A percentile compares a stretch with the other conserved stretches of the same genome.
Evolutionary conservation across 2,113 vertebrate species (phyloP).

Genomic region (Sylvia atricapilla): DNA sequence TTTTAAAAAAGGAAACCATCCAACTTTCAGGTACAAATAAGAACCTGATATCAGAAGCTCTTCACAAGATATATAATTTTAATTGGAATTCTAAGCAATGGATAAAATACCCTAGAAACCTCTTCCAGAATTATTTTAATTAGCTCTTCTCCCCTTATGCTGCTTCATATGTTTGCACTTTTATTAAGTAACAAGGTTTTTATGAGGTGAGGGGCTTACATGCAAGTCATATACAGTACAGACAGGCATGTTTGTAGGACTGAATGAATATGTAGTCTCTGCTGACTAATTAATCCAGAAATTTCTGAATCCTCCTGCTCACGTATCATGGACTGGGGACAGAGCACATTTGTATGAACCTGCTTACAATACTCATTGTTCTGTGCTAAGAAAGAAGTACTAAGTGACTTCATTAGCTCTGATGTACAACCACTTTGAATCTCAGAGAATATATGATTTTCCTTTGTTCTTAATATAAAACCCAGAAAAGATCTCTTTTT

Average conservation of each 20-base stretch:
- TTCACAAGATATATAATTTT: neutral
- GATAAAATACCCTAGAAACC: neutral
- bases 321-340: neutral
- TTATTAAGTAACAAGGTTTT: neutral
- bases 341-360: neutral
- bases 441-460: neutral
- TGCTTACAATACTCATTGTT: neutral
- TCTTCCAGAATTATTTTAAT: neutral
- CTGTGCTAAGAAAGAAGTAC: neutral
- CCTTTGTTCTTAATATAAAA: neutral
- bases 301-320: neutral
- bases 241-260: neutral
- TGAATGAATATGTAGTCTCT: neutral
- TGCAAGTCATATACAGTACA: neutral
- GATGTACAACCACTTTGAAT: neutral
- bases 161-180: neutral
- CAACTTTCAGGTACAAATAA: neutral
- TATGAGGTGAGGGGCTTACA: neutral
- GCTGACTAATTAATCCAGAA: neutral
- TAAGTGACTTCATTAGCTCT: neutral
- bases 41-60: neutral
- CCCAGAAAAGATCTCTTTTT: neutral
- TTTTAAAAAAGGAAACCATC: neutral
- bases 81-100: neutral
- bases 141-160: neutral